Conservation (phyloP, 2,797 vertebrate genomes). For the Scolopax rusticola region DNA sequence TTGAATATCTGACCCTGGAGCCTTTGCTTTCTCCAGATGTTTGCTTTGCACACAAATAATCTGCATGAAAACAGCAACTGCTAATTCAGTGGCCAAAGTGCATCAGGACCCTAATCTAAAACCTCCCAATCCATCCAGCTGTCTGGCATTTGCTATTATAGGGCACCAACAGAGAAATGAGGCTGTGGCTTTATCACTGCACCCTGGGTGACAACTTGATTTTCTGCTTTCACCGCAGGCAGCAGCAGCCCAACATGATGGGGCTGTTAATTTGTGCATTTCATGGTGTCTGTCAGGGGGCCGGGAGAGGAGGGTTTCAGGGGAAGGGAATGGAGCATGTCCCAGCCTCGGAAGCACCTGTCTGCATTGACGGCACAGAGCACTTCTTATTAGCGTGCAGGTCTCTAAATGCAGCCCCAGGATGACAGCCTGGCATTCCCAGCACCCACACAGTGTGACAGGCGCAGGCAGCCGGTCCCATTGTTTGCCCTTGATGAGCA, state of each 20-base stretch:
- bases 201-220: conserved; percentile 94
- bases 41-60: conserved; percentile 76
- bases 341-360: conserved; percentile 90
- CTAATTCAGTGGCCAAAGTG: conserved; percentile 84
- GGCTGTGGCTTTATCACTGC: conserved; percentile 84
- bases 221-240: conserved; percentile 89
- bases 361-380: conserved; percentile 88
- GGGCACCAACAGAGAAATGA: conserved; percentile 87
- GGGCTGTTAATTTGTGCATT: conserved; percentile 92
- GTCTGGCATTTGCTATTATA: conserved; percentile 91
- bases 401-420: conserved; percentile 85
- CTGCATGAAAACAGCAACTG: conserved; percentile 74
- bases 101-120: conserved; percentile 83
- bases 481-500: conserved; percentile 93
- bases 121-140: conserved; percentile 84
- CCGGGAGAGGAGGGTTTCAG: conserved; percentile 79
- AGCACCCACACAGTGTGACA: conserved; percentile 88
- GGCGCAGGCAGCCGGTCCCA: conserved; percentile 88
- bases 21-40: conserved; percentile 75
- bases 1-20: not conserved
- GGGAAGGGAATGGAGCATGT: conserved; percentile 86
- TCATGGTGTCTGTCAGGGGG: conserved; percentile 89
- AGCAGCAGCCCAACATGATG: conserved; percentile 90
- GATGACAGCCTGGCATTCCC: conserved; percentile 89
- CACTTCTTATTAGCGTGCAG: conserved; percentile 92